phyloP scores from a whole-genome alignment of 2,797 vertebrate genomes.

The Xiphorhynchus erythropygius region DNA sequence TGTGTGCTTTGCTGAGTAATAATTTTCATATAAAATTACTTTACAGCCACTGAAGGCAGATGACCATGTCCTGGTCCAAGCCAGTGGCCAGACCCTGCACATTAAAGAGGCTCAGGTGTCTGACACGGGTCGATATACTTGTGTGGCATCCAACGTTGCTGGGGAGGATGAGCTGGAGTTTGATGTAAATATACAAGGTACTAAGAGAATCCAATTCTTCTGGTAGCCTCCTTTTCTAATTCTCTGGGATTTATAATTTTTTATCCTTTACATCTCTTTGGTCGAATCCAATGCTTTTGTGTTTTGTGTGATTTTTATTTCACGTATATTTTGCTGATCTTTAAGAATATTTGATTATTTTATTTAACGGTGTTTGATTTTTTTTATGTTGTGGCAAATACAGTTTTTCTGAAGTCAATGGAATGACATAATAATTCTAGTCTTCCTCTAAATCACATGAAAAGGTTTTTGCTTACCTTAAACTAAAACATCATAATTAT shows the following conservation, averaged over 20 bases:
- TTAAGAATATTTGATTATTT: not conserved
- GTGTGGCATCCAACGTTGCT: slow-evolving; percentile 91
- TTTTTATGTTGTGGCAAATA: not conserved
- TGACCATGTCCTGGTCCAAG: slow-evolving; percentile 81
- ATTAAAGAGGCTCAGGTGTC: slow-evolving; percentile 90
- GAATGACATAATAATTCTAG: not conserved
- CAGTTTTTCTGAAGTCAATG: not conserved
- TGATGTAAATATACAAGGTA: slow-evolving; percentile 99
- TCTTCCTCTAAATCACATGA: not conserved
- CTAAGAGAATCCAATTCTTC: slow-evolving; percentile 5
- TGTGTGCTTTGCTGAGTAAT: not conserved
- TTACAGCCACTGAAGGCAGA: slow-evolving; percentile 84
- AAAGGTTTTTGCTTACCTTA: not conserved
- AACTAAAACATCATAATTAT: not conserved
- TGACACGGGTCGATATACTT: slow-evolving; percentile 94
- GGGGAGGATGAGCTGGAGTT: slow-evolving; percentile 98
- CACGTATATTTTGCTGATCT: not conserved
- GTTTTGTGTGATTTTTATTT: not conserved
- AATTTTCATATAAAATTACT: slow-evolving; percentile 30
- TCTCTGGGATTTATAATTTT: not conserved
- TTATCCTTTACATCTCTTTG: not conserved
- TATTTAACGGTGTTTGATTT: not conserved
- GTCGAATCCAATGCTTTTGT: not conserved
- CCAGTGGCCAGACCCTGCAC: slow-evolving; percentile 84
- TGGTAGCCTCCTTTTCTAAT: not conserved